These are phyloP conservation scores for Acanthaster planci DNA, from an alignment of 35 echinoderm and acorn worm species.

Conservation along the genomic window DNA sequence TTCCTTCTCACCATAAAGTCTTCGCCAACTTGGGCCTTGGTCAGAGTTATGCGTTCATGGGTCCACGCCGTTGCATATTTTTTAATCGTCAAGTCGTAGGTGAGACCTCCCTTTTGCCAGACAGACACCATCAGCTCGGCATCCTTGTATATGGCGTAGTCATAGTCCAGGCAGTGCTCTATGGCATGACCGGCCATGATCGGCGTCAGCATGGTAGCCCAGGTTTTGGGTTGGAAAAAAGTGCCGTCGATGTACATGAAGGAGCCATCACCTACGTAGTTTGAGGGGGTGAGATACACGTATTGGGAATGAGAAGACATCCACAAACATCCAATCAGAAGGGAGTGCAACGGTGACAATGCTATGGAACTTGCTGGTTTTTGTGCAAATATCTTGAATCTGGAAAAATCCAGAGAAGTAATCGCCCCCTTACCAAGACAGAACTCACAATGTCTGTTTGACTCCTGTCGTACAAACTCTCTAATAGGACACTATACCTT, in stretches of 20 bases:
- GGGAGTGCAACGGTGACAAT: too few relatives aligned
- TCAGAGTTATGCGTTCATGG: not conserved
- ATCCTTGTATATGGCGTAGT: constrained; percentile 4
- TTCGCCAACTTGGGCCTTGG: not conserved
- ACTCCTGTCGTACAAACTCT: too few relatives aligned
- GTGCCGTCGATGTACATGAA: not conserved
- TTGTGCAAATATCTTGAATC: too few relatives aligned
- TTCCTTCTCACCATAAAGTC: constrained; percentile 24
- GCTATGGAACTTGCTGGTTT: too few relatives aligned
- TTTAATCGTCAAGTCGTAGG: not conserved
- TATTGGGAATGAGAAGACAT: too few relatives aligned
- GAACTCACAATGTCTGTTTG: too few relatives aligned
- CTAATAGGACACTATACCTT: too few relatives aligned
- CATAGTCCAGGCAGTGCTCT: constrained; percentile 27
- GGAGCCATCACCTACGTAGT: constrained; percentile 15
- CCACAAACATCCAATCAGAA: too few relatives aligned
- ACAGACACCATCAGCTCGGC: not conserved
- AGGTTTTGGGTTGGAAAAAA: not conserved
- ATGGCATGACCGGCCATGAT: constrained; percentile 8
- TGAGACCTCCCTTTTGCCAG: not conserved
- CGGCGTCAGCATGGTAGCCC: not conserved
- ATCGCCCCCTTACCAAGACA: too few relatives aligned
- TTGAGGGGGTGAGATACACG: too few relatives aligned
- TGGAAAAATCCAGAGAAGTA: too few relatives aligned
- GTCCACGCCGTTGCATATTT: not conserved